Conservation (phyloP, 2,113 vertebrate genomes). For the Microcebus lehilahytsara region DNA sequence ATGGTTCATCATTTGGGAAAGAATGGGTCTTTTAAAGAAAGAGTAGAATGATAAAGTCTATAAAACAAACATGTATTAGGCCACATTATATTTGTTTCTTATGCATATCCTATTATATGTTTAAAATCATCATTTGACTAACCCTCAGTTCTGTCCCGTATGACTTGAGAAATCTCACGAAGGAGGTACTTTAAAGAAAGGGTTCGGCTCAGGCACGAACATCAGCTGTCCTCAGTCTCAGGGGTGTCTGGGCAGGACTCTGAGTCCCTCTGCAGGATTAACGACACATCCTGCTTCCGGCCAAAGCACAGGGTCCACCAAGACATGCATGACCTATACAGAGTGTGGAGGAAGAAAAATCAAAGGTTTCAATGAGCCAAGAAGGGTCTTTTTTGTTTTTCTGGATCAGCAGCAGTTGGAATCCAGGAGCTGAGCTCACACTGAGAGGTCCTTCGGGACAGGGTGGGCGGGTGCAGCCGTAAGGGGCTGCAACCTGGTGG, state of each 20-base stretch:
- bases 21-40: neutral
- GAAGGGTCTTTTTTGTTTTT: neutral
- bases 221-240: neutral
- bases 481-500: neutral
- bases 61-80: neutral
- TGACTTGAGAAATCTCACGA: neutral
- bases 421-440: neutral
- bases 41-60: neutral
- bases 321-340: neutral
- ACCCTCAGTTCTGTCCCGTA: neutral
- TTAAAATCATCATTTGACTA: too few relatives aligned
- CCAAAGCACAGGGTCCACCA: neutral
- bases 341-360: neutral
- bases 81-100: neutral
- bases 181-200: neutral
- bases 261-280: neutral
- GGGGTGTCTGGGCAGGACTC: neutral
- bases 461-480: fast-evolving
- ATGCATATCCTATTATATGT: neutral
- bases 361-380: neutral
- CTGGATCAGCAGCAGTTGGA: neutral
- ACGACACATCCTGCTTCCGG: neutral
- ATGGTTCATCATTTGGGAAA: neutral
- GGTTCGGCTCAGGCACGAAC: neutral
- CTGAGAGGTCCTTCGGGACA: neutral